These are phyloP conservation scores for Tortricodes alternella DNA, from an alignment of 2,888 invertebrate genomes.

Conservation along the genomic window DNA sequence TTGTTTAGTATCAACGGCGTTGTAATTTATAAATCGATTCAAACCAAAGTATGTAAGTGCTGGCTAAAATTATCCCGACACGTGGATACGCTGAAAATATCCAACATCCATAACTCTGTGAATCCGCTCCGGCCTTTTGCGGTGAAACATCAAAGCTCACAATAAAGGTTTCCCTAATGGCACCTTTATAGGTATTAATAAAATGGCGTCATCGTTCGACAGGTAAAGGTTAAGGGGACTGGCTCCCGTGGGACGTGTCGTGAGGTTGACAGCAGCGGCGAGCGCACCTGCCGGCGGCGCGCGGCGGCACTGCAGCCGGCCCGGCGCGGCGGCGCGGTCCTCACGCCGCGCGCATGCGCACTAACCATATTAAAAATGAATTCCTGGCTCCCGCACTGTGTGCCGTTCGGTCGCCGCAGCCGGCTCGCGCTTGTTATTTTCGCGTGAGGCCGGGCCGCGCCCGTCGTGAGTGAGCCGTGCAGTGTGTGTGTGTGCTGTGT, in stretches of 20 bases:
- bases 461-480: slow-evolving; percentile 75
- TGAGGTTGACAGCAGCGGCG: slow-evolving; percentile 48
- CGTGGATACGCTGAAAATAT: slow-evolving; percentile 49
- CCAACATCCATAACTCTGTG: slow-evolving; percentile 24
- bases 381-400: slow-evolving; percentile 71
- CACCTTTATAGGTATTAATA: slow-evolving; percentile 53
- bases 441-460: slow-evolving; percentile 53
- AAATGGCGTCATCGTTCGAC: slow-evolving; percentile 59
- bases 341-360: slow-evolving; percentile 64
- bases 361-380: slow-evolving; percentile 64
- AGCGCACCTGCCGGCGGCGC: slow-evolving; percentile 49
- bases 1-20: background rate
- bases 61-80: slow-evolving; percentile 48
- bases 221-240: slow-evolving; percentile 53
- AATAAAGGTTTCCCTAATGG: slow-evolving; percentile 56
- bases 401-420: slow-evolving; percentile 63
- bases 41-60: slow-evolving; percentile 26
- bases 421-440: slow-evolving; percentile 57
- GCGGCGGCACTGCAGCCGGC: slow-evolving; percentile 58
- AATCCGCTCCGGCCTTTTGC: slow-evolving; percentile 20
- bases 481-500: slow-evolving; percentile 44
- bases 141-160: slow-evolving; percentile 53
- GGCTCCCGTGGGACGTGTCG: slow-evolving; percentile 54
- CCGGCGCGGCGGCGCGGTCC: slow-evolving; percentile 51
- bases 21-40: slow-evolving; percentile 23